Evolutionary conservation across 2,888 invertebrate species (phyloP), one percentile per base, ranked within the genome.

Genomic region (Drosophila prolongata): DNA sequence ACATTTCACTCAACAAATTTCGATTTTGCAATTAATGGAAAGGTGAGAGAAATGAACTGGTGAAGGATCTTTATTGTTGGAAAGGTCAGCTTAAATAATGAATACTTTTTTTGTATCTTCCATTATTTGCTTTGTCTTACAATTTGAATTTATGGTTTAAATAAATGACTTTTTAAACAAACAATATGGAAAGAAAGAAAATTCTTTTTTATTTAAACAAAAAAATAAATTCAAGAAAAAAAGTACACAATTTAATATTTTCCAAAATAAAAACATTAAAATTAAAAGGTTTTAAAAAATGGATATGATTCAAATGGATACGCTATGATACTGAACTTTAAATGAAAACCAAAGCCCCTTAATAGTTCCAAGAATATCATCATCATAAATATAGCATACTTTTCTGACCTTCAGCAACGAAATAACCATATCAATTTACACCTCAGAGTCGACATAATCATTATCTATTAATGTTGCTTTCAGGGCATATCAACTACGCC

Each of bases 1-100:
- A 78, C 65, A 79, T 62, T 68, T 68, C 79, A 57, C 68, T 75
- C 57, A 50, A 38, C 47, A 38, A 30, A 49, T 67, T 50, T 40
- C 9, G 13, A 44, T 40, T 50, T 42, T 9, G 11, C 27, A 47
- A 35, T 56, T 13, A 56, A 42, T 30, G 13, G 14, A 35, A 49
- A 67, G 69, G 66, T 68, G 56, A 49, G 35, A 8, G 14, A 34
- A 67, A 42, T 56, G 16, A 47, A 68, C 54, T 68, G 9, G 2
- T n/a, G 11, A 5, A 46, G 16, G 38, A 65, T 46, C 37, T 66
- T 44, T 10, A 19, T 37, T 14, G 13, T 16, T 14, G 0, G 11
- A 37, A 61, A 46, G 66, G 16, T 37, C n/a, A 19, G 13, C 10
- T 16, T 5, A 35, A 34, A 35, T 11, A 6, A 64, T 40, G 19